Evolutionary conservation across 2,113 vertebrate genomes (phyloP).

Genomic region (Petrocephalus zakoni): DNA sequence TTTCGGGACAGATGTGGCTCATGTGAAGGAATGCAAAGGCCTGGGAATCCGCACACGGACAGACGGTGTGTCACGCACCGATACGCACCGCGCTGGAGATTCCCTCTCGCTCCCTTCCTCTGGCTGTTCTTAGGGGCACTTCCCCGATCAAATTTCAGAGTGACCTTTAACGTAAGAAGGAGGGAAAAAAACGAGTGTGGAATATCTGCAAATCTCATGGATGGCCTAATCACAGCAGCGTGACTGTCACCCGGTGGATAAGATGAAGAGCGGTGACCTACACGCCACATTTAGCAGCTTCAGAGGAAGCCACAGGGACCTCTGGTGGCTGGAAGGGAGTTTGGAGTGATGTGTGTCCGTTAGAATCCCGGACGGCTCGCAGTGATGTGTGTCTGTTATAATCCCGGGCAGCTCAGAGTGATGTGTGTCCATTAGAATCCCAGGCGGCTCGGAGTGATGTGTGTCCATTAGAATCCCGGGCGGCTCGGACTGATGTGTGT

Average conservation of each 20-base stretch:
- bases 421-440: neutral
- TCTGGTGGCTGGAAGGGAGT: neutral
- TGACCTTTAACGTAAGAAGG: neutral
- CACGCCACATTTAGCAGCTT: neutral
- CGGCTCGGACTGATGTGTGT: neutral
- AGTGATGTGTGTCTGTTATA: neutral
- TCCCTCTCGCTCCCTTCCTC: neutral
- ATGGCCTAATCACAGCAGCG: neutral
- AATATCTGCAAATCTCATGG: neutral
- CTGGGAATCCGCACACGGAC: neutral
- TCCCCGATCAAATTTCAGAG: neutral
- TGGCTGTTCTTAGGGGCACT: neutral
- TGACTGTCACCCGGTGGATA: neutral
- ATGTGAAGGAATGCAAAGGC: neutral
- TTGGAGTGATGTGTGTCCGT: neutral
- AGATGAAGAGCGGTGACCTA: neutral
- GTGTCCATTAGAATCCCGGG: neutral
- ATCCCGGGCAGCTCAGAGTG: neutral
- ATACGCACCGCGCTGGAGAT: neutral
- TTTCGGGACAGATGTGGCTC: neutral
- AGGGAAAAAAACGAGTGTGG: neutral
- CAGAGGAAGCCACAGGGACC: neutral
- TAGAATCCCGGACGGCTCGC: neutral
- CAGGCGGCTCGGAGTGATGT: neutral
- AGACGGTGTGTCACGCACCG: neutral